Evolutionary conservation across 1,140 invertebrate genomes (phyloP), one percentile per base, ranked within the genome.

Genomic region (Planococcus citri): DNA sequence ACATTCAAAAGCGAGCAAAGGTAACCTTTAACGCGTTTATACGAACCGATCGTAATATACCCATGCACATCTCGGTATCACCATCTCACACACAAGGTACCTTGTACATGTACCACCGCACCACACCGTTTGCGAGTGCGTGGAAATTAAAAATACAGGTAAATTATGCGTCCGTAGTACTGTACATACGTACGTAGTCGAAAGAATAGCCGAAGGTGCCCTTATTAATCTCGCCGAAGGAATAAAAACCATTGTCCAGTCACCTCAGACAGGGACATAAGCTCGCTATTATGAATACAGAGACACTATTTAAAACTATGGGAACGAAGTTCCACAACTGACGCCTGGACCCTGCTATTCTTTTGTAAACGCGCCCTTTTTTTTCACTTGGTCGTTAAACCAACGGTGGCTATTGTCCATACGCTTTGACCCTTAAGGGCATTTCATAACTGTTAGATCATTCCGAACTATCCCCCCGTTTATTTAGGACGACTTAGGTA

Each of bases 331-430:
- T 27, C 25, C 60, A 24, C 22, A 64, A 64, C 60, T 64, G 60
- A 64, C 60, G 60, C 60, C 60, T 25, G 60, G 60, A 64, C 60
- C 60, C 60, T 25, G 60, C 60, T 25, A 64, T 64, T 64, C 60
- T 27, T 25, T 64, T 64, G 60, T 64, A 64, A 64, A 64, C 3
- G 2, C 14, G 14, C 60, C 60, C 22, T 64, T 64, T 64, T 64
- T 64, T 58, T 58, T 22, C 21, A 6, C 51, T 58, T 25, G 2
- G 21, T 25, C 25, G 21, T 64, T 64, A 64, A 64, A 64, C 60
- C 24, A 64, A 64, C 60, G 60, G 60, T 27, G 60, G 60, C 60
- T 64, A 64, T 64, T 64, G 60, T 64, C 60, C 60, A 64, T 64
- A 64, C 17, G 21, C 60, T 64, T 64, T 64, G 60, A 64, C 60